Base-by-base conservation (phyloP, 1,140 invertebrate genomes). In the Berghia stephanieae region DNA sequence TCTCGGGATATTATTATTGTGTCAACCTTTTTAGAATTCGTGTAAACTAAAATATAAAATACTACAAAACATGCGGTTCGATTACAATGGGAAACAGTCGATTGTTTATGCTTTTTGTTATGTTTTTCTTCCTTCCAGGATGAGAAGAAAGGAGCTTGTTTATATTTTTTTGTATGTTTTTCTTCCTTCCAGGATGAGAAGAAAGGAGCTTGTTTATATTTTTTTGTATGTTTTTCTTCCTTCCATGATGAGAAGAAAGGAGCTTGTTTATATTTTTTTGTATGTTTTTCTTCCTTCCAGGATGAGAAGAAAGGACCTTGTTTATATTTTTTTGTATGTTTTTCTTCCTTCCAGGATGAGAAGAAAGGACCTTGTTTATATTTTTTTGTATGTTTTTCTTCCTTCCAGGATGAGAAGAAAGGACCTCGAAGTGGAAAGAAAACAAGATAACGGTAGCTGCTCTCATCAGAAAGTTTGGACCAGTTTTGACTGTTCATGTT, bases 401-500 rank as follows among this genome's bases (percentile, higher is more conserved):
- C 8, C 8, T 34, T 46, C 34, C 42, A 70, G 68, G 68, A 70
- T 8, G 68, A 70, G 68, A 70, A 70, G 42, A 70, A 42, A 46
- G 68, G 68, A 44, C 43, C 43, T 21, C 43, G 43, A 70, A 70
- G 68, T 70, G 68, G 68, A 2, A 70, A 46, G 31, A 70, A 70
- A 27, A 18, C 68, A 18, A 44, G 68, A 70, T 70, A 70, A 27
- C 43, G n/a, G n/a, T n/a, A n/a, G n/a, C n/a, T n/a, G n/a, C n/a
- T n/a, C n/a, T n/a, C n/a, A n/a, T n/a, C n/a, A n/a, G n/a, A n/a
- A n/a, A n/a, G n/a, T n/a, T n/a, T n/a, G n/a, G n/a, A n/a, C n/a
- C n/a, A n/a, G n/a, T n/a, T n/a, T n/a, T n/a, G n/a, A n/a, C n/a
- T n/a, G n/a, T n/a, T n/a, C n/a, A n/a, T n/a, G n/a, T n/a, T n/a